A percentile compares a stretch with the other conserved stretches of the same genome.
phyloP scores from a whole-genome alignment of 1,140 invertebrate species.

The Bradynema listronoti region DNA sequence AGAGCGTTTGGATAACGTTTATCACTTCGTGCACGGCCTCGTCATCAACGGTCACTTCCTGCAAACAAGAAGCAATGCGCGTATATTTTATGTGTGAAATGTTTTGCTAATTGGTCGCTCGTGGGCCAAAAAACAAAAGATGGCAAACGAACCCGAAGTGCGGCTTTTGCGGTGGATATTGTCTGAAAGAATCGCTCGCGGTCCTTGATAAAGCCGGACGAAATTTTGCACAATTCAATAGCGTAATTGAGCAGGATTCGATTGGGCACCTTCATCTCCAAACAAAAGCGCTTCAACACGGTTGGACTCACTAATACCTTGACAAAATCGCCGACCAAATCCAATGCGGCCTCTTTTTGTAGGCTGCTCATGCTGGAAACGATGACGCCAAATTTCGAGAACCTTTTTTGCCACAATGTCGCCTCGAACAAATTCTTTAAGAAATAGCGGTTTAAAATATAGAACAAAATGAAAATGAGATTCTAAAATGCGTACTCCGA shows the following conservation, averaged over 20 bases:
- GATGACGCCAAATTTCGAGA: slow-evolving; percentile 8
- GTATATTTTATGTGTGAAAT: not conserved
- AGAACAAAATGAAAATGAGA: not conserved
- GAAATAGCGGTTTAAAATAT: too few relatives aligned
- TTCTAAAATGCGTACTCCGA: slow-evolving; percentile 9
- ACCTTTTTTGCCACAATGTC: slow-evolving; percentile 22
- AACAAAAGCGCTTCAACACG: slow-evolving; percentile 18
- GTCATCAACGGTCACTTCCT: slow-evolving; percentile 4
- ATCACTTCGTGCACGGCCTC: not conserved
- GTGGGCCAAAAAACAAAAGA: too few relatives aligned
- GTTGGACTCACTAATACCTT: slow-evolving; percentile 21
- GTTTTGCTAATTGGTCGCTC: too few relatives aligned
- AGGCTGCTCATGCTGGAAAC: not conserved
- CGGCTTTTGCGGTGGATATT: slow-evolving; percentile 16
- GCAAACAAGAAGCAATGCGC: not conserved
- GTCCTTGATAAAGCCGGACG: not conserved
- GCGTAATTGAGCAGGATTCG: slow-evolving; percentile 15
- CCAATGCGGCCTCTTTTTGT: slow-evolving; percentile 17
- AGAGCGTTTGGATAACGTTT: slow-evolving; percentile 7
- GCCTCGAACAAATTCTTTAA: slow-evolving; percentile 20
- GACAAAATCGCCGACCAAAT: slow-evolving; percentile 23
- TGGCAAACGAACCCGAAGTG: slow-evolving; percentile 2
- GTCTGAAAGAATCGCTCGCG: slow-evolving; percentile 12
- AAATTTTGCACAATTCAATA: slow-evolving; percentile 23
- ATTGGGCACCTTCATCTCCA: slow-evolving; percentile 4